Conservation (phyloP, 2,797 vertebrate species). For the Micromesistius poutassou region DNA sequence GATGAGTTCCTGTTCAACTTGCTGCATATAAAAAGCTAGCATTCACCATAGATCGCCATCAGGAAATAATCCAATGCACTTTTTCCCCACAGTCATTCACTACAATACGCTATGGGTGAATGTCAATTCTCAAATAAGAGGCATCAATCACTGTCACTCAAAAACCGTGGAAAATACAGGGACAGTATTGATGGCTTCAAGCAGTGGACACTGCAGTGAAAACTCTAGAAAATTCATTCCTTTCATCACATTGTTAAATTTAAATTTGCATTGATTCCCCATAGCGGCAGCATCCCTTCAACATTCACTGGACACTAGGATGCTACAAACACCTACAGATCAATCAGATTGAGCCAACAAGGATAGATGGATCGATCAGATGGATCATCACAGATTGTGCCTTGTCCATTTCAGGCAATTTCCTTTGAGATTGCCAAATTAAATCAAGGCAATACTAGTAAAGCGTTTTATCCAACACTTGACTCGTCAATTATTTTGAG, state of each 20-base stretch:
- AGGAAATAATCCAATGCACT: background rate
- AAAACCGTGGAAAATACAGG: background rate
- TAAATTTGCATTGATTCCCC: background rate
- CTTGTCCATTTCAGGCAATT: slow-evolving; percentile 1
- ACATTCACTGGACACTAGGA: background rate
- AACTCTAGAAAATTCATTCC: background rate
- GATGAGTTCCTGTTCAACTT: background rate
- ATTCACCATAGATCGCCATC: background rate
- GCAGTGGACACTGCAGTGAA: background rate
- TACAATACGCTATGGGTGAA: background rate
- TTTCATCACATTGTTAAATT: background rate
- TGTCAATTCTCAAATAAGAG: background rate
- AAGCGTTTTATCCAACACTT: background rate
- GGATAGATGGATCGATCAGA: background rate
- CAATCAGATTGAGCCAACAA: background rate
- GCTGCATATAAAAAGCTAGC: background rate
- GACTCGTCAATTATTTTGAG: slow-evolving; percentile 1
- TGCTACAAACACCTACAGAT: background rate
- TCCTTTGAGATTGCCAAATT: background rate
- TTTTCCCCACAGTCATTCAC: background rate
- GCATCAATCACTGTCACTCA: background rate
- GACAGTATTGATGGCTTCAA: background rate
- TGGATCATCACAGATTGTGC: background rate
- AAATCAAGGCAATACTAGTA: background rate
- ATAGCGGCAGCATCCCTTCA: background rate